Percentiles rank a stretch among this genome's conserved stretches.
phyloP scores from a whole-genome alignment of 1,140 invertebrate species.

The Drosophila punjabiensis region DNA sequence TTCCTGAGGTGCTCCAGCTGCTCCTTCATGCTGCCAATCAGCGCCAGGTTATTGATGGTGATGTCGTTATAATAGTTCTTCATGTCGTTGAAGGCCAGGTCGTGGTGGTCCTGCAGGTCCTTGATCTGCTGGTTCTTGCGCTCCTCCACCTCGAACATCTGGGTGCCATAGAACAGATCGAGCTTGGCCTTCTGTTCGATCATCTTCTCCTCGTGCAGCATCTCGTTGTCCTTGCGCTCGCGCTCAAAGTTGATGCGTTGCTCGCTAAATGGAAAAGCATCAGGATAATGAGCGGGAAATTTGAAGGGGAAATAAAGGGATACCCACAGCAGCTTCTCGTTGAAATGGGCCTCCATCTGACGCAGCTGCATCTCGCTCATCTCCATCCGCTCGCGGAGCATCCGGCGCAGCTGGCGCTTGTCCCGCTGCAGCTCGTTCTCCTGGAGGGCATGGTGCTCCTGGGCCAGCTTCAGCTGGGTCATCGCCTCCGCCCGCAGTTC shows the following conservation, averaged over 20 bases:
- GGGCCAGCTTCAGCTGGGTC: slow-evolving; percentile 90
- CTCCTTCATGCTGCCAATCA: slow-evolving; percentile 94
- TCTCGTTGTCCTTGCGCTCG: slow-evolving; percentile 91
- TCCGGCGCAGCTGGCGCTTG: slow-evolving; percentile 91
- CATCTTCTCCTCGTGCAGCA: slow-evolving; percentile 93
- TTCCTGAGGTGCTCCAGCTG: slow-evolving; percentile 94
- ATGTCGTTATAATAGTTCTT: slow-evolving; percentile 98
- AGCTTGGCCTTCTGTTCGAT: slow-evolving; percentile 90
- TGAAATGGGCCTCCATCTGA: slow-evolving; percentile 81
- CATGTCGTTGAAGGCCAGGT: slow-evolving; percentile 93
- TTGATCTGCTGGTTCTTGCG: slow-evolving; percentile 95
- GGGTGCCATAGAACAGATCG: slow-evolving; percentile 90
- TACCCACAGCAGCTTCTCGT: slow-evolving; percentile 88
- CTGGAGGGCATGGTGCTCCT: slow-evolving; percentile 90
- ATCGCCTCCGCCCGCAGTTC: slow-evolving; percentile 89
- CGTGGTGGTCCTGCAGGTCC: slow-evolving; percentile 92
- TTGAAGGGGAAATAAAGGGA: background rate
- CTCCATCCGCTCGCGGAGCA: slow-evolving; percentile 90
- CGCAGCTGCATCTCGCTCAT: slow-evolving; percentile 78
- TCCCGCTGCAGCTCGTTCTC: slow-evolving; percentile 92
- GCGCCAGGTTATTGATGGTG: slow-evolving; percentile 94
- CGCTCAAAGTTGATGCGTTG: slow-evolving; percentile 87
- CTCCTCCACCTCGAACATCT: slow-evolving; percentile 95
- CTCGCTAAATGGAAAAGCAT: slow-evolving; percentile 48
- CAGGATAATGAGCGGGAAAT: background rate